These are phyloP conservation scores for Hemicentrotus pulcherrimus DNA, from an alignment of 35 echinoderm and acorn worm genomes.

Conservation along the genomic window DNA sequence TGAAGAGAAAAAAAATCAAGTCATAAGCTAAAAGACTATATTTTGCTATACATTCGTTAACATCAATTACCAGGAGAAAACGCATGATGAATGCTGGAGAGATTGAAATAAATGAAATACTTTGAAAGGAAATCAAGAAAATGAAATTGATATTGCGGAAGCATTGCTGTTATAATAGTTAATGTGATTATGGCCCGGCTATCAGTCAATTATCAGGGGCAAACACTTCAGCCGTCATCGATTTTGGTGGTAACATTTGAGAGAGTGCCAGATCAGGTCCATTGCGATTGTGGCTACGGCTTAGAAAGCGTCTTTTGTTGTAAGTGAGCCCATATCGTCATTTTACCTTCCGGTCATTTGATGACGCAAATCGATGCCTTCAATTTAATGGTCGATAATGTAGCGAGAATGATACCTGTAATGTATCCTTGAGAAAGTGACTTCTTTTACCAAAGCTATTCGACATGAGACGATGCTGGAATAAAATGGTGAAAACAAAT, in stretches of 20 bases:
- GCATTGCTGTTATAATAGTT: background rate
- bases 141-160: background rate
- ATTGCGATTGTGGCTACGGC: background rate
- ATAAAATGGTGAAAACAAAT: background rate
- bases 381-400: constrained; percentile 5
- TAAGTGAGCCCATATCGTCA: background rate
- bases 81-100: too few relatives aligned
- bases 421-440: background rate
- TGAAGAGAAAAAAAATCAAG: too few relatives aligned
- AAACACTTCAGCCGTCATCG: background rate
- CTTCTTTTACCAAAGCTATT: background rate
- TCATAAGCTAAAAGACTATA: too few relatives aligned
- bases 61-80: too few relatives aligned
- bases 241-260: background rate
- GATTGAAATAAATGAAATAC: background rate
- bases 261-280: background rate
- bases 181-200: background rate
- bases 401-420: background rate
- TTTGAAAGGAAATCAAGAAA: background rate
- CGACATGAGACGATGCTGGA: background rate
- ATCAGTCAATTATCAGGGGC: background rate
- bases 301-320: background rate
- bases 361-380: background rate
- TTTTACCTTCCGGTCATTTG: background rate
- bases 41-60: too few relatives aligned